These are phyloP conservation scores for Thamnophis sirtalis DNA, from an alignment of 2,113 vertebrate species.

Conservation along the genomic window DNA sequence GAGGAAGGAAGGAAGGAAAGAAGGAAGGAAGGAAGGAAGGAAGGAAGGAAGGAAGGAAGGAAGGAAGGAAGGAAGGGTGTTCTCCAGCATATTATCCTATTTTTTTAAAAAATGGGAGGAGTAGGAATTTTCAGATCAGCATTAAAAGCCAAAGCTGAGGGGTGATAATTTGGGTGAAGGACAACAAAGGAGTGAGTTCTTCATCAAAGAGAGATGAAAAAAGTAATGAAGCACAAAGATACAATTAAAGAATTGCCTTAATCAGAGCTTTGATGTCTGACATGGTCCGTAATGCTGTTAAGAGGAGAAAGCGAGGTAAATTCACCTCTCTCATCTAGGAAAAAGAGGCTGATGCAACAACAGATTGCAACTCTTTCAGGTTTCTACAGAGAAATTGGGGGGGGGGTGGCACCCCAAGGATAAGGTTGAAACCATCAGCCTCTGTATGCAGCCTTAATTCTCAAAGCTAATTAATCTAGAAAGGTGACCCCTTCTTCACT, in stretches of 20 bases:
- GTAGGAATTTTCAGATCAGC: slow-evolving; percentile 52
- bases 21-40: background rate
- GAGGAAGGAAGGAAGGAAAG: slow-evolving; percentile 9
- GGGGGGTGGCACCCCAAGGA: background rate
- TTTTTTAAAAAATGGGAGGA: background rate
- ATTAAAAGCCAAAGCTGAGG: slow-evolving; percentile 64
- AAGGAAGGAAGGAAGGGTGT: background rate
- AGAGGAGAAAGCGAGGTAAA: slow-evolving; percentile 20
- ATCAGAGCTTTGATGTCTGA: slow-evolving; percentile 82
- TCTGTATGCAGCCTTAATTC: background rate
- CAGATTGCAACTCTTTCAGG: background rate
- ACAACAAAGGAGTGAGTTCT: slow-evolving; percentile 64
- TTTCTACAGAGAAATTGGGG: background rate
- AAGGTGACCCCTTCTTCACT: background rate
- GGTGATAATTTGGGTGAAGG: background rate
- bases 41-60: background rate
- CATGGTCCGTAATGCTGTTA: slow-evolving; percentile 68
- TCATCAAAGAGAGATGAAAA: slow-evolving; percentile 77
- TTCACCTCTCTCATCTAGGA: slow-evolving; percentile 8
- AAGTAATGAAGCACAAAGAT: slow-evolving; percentile 73
- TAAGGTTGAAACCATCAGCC: background rate
- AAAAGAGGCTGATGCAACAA: slow-evolving; percentile 57
- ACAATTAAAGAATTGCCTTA: slow-evolving; percentile 78
- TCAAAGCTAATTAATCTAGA: background rate
- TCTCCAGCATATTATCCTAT: background rate